These are phyloP conservation scores for Bicyclus anynana DNA, from an alignment of 1,140 invertebrate species.

Conservation along the genomic window DNA sequence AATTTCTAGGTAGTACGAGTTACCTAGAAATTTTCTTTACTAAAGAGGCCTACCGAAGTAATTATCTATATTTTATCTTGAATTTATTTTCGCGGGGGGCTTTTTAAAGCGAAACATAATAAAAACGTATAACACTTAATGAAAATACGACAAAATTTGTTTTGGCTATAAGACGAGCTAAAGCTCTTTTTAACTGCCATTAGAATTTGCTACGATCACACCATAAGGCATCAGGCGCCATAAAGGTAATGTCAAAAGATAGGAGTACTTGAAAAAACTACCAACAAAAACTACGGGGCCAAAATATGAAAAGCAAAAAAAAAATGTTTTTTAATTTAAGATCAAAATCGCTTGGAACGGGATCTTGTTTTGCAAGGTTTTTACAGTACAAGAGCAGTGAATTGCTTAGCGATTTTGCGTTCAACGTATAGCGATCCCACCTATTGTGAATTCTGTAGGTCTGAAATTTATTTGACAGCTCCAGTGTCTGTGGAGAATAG, in stretches of 20 bases:
- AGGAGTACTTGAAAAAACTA: slow-evolving; percentile 64
- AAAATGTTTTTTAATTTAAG: slow-evolving; percentile 49
- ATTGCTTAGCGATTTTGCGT: slow-evolving; percentile 56
- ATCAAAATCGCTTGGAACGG: slow-evolving; percentile 49
- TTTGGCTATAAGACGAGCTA: slow-evolving; percentile 47
- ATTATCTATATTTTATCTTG: no score
- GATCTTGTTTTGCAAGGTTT: slow-evolving; percentile 27
- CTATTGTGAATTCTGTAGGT: slow-evolving; percentile 73
- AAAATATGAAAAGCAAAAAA: slow-evolving; percentile 60
- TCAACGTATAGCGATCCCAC: slow-evolving; percentile 50
- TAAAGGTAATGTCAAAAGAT: slow-evolving; percentile 70
- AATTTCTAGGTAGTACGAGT: no score
- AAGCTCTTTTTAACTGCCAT: slow-evolving; percentile 53
- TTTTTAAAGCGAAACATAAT: background rate
- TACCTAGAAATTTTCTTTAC: no score
- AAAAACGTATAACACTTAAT: slow-evolving; percentile 14
- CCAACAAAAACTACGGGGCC: slow-evolving; percentile 60
- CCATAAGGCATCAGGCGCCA: slow-evolving; percentile 54
- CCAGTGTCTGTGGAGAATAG: slow-evolving; percentile 73
- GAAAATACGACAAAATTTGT: slow-evolving; percentile 47
- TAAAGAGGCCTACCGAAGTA: background rate
- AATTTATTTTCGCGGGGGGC: background rate
- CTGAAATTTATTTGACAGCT: slow-evolving; percentile 75
- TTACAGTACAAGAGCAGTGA: slow-evolving; percentile 36
- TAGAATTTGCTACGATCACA: slow-evolving; percentile 65